Evolutionary conservation across 2,797 vertebrate genomes (phyloP).

Genomic region (Oceanodroma leucorhoa): DNA sequence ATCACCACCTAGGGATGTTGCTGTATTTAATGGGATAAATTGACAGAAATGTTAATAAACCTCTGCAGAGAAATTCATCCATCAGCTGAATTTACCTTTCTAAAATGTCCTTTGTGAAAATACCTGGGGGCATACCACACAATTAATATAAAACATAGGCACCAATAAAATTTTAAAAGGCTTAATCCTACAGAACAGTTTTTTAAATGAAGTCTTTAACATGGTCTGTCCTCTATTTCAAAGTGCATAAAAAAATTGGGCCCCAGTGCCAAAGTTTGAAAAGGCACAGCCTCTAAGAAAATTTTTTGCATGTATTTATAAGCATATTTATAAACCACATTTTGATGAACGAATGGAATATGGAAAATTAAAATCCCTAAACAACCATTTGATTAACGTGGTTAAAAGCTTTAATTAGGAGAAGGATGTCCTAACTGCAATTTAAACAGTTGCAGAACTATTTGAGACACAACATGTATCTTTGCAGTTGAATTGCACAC

Average conservation of each 20-base stretch:
- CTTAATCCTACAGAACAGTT: background rate
- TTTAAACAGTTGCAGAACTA: background rate
- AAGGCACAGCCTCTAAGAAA: background rate
- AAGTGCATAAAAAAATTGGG: conserved; percentile 2
- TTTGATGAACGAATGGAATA: background rate
- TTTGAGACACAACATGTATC: background rate
- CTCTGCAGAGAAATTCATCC: conserved; percentile 57
- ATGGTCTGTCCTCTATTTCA: background rate
- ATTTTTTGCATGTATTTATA: background rate
- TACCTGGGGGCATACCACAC: background rate
- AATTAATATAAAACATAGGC: conserved; percentile 16
- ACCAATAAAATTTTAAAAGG: conserved; percentile 12
- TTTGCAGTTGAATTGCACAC: background rate
- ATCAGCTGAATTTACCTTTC: conserved; percentile 58
- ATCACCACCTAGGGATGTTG: conserved; percentile 44
- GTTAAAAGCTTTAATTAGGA: background rate
- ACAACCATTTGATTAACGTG: background rate
- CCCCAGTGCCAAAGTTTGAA: background rate
- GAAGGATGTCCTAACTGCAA: background rate
- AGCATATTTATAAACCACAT: background rate
- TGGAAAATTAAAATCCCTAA: background rate
- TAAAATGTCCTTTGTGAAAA: conserved; percentile 38
- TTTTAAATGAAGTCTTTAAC: background rate
- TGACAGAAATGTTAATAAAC: conserved; percentile 62
- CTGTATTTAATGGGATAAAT: conserved; percentile 51